These are phyloP conservation scores for Antheraea yamamai DNA, from an alignment of 2,888 invertebrate species.

Conservation along the genomic window DNA sequence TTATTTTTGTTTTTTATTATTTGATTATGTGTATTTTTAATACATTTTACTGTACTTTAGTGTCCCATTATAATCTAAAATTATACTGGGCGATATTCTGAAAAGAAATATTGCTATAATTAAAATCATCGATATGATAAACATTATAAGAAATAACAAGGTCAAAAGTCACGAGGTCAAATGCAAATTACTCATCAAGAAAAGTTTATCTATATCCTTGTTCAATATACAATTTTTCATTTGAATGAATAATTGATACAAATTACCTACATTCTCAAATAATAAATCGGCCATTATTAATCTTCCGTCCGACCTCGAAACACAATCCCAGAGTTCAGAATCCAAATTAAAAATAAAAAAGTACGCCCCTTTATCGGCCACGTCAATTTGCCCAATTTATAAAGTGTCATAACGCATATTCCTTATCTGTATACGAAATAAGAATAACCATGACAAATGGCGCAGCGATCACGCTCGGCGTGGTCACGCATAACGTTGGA, in stretches of 20 bases:
- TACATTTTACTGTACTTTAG: background rate
- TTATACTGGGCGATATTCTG: too few species aligned
- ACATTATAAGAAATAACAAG: too few species aligned
- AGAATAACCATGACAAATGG: constrained; percentile 71
- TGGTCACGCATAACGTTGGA: constrained; percentile 34
- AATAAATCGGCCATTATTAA: background rate
- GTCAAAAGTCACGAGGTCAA: background rate
- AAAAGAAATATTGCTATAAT: too few species aligned
- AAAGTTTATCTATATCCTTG: background rate
- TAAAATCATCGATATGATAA: too few species aligned
- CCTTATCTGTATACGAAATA: constrained; percentile 60
- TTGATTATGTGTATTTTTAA: background rate
- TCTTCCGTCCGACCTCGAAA: constrained; percentile 11
- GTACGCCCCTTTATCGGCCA: constrained; percentile 16
- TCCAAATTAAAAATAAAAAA: background rate
- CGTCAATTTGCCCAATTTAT: constrained; percentile 55
- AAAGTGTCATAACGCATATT: constrained; percentile 65
- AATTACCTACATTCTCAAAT: background rate
- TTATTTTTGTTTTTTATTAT: background rate
- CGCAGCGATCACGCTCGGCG: constrained; percentile 47
- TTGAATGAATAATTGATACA: background rate
- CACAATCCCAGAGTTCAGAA: background rate
- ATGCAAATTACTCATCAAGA: background rate
- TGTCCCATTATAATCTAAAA: too few species aligned
- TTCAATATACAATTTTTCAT: background rate